These are phyloP conservation scores for Eulemur rufifrons DNA, from an alignment of 2,113 vertebrate species.

Conservation along the genomic window DNA sequence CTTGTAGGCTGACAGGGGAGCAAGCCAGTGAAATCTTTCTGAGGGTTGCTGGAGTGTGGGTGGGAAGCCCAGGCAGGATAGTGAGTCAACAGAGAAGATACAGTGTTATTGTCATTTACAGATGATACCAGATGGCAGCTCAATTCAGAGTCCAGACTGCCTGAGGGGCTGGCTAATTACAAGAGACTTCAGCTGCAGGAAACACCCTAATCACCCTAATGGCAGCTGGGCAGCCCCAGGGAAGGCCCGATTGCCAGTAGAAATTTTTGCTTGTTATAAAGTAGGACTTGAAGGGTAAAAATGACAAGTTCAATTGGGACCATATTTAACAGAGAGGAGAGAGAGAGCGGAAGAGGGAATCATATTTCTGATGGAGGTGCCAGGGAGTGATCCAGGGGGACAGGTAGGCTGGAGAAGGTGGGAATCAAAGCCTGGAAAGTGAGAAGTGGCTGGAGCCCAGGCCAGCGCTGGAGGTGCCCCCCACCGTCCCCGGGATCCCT, in stretches of 20 bases:
- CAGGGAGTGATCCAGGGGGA: background rate
- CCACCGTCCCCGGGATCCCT: background rate
- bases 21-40: background rate
- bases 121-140: constrained; percentile 79
- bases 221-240: constrained; percentile 77
- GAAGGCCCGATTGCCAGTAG: constrained; percentile 51
- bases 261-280: constrained; percentile 64
- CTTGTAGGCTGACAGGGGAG: background rate
- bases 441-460: background rate
- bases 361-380: background rate
- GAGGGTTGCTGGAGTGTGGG: background rate
- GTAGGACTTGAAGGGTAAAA: constrained; percentile 63
- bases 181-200: constrained; percentile 79
- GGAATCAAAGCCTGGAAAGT: background rate
- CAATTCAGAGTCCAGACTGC: constrained; percentile 78
- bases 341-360: background rate
- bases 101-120: constrained; percentile 73
- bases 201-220: constrained; percentile 73
- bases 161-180: constrained; percentile 78
- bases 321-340: constrained; percentile 19
- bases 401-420: background rate
- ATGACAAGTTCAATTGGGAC: constrained; percentile 55
- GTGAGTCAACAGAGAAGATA: constrained; percentile 54
- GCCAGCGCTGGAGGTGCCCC: background rate
- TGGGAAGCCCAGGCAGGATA: background rate